These are phyloP conservation scores for Bursaphelenchus okinawaensis DNA, from an alignment of 2,888 invertebrate species.

Conservation along the genomic window DNA sequence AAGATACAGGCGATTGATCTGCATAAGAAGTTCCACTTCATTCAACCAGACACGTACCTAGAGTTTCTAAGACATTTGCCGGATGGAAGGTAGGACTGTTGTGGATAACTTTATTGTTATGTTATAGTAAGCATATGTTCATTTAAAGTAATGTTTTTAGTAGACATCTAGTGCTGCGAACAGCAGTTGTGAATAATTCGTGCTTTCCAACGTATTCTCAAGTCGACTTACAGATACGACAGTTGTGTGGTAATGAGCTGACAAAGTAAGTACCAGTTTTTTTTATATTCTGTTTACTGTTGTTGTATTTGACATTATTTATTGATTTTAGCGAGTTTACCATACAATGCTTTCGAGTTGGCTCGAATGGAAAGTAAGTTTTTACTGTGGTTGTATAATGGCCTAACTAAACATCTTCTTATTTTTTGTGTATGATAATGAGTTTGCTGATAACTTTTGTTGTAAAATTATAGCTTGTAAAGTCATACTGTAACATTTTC, in stretches of 20 bases:
- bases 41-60: conserved; percentile 51
- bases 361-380: conserved; percentile 60
- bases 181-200: conserved; percentile 60
- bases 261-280: conserved; percentile 20
- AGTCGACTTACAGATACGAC: conserved; percentile 60
- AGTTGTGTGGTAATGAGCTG: conserved; percentile 61
- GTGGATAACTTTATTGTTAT: conserved; percentile 11
- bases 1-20: conserved; percentile 29
- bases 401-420: no score
- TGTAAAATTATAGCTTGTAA: no score
- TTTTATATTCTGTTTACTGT: no score
- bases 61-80: conserved; percentile 43
- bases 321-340: conserved; percentile 31
- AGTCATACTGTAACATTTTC: no score
- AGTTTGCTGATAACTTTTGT: no score
- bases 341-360: conserved; percentile 63
- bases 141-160: conserved; percentile 23
- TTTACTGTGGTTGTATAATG: neutral
- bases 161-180: conserved; percentile 39
- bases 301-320: conserved; percentile 59
- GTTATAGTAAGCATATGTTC: conserved; percentile 8
- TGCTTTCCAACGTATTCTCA: conserved; percentile 64
- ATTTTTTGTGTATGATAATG: no score
- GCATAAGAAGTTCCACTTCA: conserved; percentile 50
- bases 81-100: conserved; percentile 44